phyloP scores from a whole-genome alignment of 1,140 invertebrate species.

The Nymphalis io region DNA sequence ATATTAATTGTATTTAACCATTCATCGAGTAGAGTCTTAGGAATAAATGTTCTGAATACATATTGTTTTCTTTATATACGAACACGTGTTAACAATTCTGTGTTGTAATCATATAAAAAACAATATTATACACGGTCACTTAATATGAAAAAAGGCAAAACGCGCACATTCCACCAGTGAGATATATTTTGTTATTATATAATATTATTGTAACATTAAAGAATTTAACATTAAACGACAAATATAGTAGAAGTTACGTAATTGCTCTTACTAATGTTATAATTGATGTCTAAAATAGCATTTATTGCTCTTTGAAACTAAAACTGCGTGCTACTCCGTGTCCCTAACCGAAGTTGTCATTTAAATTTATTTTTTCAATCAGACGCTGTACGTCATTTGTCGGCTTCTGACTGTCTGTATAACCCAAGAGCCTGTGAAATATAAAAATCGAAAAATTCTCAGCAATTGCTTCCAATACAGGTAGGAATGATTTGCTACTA shows the following conservation, averaged over 20 bases:
- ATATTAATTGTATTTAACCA: constrained; percentile 1
- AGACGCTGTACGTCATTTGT: not conserved
- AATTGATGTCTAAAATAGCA: constrained; percentile 6
- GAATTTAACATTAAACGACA: too few relatives aligned
- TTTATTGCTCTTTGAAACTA: not conserved
- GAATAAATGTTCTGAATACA: not conserved
- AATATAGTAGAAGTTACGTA: not conserved
- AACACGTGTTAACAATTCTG: not conserved
- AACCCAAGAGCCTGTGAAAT: too few relatives aligned
- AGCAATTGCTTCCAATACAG: too few relatives aligned
- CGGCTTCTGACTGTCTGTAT: too few relatives aligned
- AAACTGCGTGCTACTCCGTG: not conserved
- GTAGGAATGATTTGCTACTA: too few relatives aligned
- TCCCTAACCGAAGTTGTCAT: not conserved
- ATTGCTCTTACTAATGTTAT: not conserved
- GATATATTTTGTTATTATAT: not conserved
- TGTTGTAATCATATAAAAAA: not conserved
- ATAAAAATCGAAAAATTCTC: too few relatives aligned
- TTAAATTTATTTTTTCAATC: not conserved
- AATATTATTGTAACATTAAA: not conserved
- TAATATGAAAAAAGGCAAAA: not conserved
- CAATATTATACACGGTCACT: constrained; percentile 7
- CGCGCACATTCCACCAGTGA: constrained; percentile 2
- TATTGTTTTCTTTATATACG: not conserved
- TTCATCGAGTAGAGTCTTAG: not conserved